Base-by-base conservation (phyloP, 1,140 invertebrate species). In the Venustaconcha ellipsiformis region DNA sequence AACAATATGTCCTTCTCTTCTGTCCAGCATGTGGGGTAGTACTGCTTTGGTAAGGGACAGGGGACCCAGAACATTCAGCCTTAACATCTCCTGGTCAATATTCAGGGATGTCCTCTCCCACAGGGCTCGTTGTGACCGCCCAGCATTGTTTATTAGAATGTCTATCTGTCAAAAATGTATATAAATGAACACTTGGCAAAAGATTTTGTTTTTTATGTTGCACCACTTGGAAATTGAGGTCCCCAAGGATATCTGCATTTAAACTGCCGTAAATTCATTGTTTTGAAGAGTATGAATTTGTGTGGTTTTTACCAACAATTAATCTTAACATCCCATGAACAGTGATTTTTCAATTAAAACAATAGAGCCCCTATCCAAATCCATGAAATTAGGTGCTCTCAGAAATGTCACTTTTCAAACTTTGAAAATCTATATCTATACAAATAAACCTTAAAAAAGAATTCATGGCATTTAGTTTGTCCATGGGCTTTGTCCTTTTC, bases 31-130 rank as follows among this genome's bases (percentile, higher is more conserved):
- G 66, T 88, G 78, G 13, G 88, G 88, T 17, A 91, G 70, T 3
- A 91, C 84, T 48, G 82, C 84, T 58, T 87, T 89, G 58, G 89
- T 88, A 20, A 97, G 90, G 77, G 94, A 93, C 0, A 97, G 82
- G 14, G 93, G 88, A 0, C 93, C 92, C 79, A 97, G 94, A 1
- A 96, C 95, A 88, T 97, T 96, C 58, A 96, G 83, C 20, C 96
- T 93, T 84, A 97, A 95, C 76, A 96, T 89, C 73, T 95, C 92
- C 72, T 91, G 91, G 86, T 97, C 95, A 2, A 97, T 95, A 66
- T 91, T 83, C 0, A 96, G 66, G 3, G 95, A 92, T 75, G 95
- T 96, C 3, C 94, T 91, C 75, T 94, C 93, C 93, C 94, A 96
- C 55, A 88, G 76, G 8, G 94, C 94, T 78, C 95, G 88, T 89